phyloP scores from a whole-genome alignment of 2,797 vertebrate species.

The Hafferia zeledoni region DNA sequence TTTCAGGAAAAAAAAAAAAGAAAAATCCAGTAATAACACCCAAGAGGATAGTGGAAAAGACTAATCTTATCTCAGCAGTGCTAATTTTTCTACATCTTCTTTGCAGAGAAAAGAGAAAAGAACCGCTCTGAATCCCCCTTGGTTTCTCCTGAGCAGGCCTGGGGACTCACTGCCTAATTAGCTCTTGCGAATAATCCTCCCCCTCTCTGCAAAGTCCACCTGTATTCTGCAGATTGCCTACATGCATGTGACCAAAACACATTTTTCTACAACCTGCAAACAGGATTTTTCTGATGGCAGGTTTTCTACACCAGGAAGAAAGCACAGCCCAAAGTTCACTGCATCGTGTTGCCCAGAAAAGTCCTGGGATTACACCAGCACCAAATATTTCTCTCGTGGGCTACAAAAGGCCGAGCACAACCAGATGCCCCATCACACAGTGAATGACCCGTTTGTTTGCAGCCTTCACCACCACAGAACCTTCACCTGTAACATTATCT shows the following conservation, averaged over 20 bases:
- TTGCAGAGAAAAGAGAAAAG: background rate
- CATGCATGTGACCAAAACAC: background rate
- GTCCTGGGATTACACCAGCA: background rate
- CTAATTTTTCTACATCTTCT: background rate
- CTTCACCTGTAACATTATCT: background rate
- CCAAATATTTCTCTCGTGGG: background rate
- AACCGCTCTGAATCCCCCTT: background rate
- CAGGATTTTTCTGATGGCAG: background rate
- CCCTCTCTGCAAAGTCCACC: background rate
- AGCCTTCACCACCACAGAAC: background rate
- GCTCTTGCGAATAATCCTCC: background rate
- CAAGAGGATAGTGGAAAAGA: background rate
- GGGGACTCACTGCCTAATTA: background rate
- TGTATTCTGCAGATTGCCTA: background rate
- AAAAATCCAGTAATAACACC: background rate
- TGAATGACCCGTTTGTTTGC: background rate
- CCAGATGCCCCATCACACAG: background rate
- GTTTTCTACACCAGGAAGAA: background rate
- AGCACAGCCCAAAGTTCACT: background rate
- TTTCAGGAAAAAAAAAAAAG: background rate
- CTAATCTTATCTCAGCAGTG: background rate
- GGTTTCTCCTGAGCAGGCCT: background rate
- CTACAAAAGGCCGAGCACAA: background rate
- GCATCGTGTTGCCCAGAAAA: fast-evolving
- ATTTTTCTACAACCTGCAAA: background rate